Conservation (phyloP, 1,140 invertebrate species). For the Rhagoletis zephyria region DNA sequence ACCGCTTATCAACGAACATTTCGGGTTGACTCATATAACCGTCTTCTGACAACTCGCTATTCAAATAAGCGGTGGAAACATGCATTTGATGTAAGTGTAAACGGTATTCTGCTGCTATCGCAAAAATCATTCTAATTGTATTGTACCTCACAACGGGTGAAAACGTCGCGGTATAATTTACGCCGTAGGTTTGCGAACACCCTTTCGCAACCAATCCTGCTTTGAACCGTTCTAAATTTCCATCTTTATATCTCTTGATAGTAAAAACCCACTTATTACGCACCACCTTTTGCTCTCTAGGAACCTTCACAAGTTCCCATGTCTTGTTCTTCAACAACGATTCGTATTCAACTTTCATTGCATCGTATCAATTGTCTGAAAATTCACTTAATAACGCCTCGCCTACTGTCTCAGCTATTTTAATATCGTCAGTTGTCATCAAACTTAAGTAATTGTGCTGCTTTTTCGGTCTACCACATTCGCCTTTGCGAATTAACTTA, state of each 20-base stretch:
- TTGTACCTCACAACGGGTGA: constrained; percentile 66
- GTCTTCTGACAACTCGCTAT: background rate
- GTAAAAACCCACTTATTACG: constrained; percentile 57
- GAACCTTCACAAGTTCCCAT: constrained; percentile 56
- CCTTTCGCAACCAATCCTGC: constrained; percentile 72
- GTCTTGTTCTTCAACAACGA: constrained; percentile 56
- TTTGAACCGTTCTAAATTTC: constrained; percentile 63
- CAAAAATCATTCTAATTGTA: constrained; percentile 59
- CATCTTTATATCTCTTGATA: constrained; percentile 60
- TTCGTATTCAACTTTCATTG: constrained; percentile 57
- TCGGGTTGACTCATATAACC: background rate
- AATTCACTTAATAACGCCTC: constrained; percentile 38
- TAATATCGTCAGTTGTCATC: background rate
- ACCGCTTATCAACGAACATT: background rate
- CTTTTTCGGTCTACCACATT: too few relatives aligned
- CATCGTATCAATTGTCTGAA: constrained; percentile 50
- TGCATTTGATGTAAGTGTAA: background rate
- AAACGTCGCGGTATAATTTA: constrained; percentile 71
- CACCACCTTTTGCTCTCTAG: constrained; percentile 53
- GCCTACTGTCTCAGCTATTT: constrained; percentile 23
- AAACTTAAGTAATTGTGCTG: too few relatives aligned
- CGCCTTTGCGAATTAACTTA: too few relatives aligned
- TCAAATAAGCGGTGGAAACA: background rate
- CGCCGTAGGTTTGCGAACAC: constrained; percentile 64
- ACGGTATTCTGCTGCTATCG: background rate